These are phyloP conservation scores for Oreochromis tanganicae DNA, from an alignment of 2,113 vertebrate species.

Conservation along the genomic window DNA sequence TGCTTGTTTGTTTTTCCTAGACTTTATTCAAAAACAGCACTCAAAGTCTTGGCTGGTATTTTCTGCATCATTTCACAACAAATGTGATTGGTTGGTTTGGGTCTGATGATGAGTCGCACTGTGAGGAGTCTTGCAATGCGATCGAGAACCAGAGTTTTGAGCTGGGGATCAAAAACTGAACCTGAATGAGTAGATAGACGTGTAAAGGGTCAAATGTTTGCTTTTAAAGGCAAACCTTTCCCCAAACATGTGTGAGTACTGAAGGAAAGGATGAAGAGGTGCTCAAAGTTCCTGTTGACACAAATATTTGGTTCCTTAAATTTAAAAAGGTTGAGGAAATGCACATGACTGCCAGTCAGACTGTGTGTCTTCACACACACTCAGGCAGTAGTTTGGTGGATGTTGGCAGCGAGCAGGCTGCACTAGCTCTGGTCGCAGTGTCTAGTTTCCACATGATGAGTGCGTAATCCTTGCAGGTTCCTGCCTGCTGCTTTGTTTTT, in stretches of 20 bases:
- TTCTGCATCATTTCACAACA: not conserved
- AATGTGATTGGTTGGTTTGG: not conserved
- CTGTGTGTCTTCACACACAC: not conserved
- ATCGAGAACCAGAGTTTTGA: not conserved
- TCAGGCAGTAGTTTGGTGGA: constrained; percentile 7
- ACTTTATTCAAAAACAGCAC: not conserved
- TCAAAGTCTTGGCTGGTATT: not conserved
- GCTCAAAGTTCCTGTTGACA: not conserved
- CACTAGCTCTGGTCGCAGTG: constrained; percentile 27
- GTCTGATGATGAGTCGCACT: not conserved
- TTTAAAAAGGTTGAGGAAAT: not conserved
- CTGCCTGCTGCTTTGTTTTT: constrained; percentile 60
- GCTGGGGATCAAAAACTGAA: not conserved
- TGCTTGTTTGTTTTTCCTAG: not conserved
- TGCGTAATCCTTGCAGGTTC: constrained; percentile 57
- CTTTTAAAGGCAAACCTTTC: not conserved
- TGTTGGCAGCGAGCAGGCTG: constrained; percentile 16
- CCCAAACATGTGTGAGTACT: not conserved
- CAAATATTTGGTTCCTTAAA: not conserved
- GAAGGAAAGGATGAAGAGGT: not conserved
- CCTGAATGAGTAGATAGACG: not conserved
- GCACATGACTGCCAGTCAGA: not conserved
- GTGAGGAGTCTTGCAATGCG: not conserved
- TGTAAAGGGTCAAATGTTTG: not conserved
- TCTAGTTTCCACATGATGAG: constrained; percentile 55